phyloP scores from a whole-genome alignment of 2,888 invertebrate genomes.

The Megalurothrips usitatus region DNA sequence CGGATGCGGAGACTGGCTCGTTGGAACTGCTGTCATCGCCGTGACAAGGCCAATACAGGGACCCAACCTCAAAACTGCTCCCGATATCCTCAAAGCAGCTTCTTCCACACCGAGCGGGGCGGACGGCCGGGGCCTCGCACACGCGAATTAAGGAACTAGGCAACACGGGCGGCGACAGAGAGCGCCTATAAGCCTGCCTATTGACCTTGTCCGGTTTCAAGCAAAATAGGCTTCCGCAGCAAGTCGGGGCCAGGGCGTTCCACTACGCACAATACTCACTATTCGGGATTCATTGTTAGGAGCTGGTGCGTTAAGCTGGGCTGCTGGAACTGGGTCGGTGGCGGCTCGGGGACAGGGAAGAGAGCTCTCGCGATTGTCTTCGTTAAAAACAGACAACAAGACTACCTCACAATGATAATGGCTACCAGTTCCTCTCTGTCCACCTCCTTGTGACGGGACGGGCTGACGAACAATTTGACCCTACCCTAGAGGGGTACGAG shows the following conservation, averaged over 20 bases:
- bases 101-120: neutral
- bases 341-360: neutral
- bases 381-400: neutral
- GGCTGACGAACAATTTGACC: slow-evolving; percentile 35
- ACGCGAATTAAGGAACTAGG: too few species aligned
- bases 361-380: slow-evolving; percentile 9
- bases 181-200: neutral
- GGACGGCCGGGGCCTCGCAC: too few species aligned
- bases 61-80: slow-evolving; percentile 11
- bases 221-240: neutral
- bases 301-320: neutral
- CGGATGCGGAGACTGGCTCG: neutral
- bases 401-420: slow-evolving; percentile 25
- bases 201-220: neutral
- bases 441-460: slow-evolving; percentile 33
- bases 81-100: neutral
- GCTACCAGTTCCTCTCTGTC: slow-evolving; percentile 36
- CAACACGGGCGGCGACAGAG: too few species aligned
- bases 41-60: slow-evolving; percentile 13
- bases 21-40: slow-evolving; percentile 3
- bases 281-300: slow-evolving; percentile 73
- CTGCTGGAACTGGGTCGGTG: neutral
- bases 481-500: slow-evolving; percentile 37
- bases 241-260: neutral
- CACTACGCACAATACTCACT: slow-evolving; percentile 61